Evolutionary conservation across 2,888 invertebrate species (phyloP).

Genomic region (Metacarcinus magister): DNA sequence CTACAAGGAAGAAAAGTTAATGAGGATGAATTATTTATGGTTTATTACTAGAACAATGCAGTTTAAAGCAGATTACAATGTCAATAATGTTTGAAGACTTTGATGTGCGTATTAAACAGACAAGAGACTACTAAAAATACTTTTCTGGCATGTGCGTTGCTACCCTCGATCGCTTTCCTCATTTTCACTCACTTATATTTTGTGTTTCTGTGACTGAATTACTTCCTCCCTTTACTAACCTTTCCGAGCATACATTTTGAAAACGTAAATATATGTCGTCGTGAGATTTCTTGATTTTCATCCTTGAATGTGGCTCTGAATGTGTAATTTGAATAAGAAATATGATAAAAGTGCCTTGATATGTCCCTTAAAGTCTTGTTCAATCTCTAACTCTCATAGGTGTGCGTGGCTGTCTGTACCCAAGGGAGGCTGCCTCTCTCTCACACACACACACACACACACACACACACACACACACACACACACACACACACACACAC

Average conservation of each 20-base stretch:
- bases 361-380: no score
- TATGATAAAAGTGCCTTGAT: no score
- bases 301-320: no score
- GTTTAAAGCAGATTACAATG: not conserved
- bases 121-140: not conserved
- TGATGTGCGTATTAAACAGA: not conserved
- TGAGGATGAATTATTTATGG: not conserved
- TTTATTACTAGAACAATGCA: not conserved
- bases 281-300: no score
- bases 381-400: no score
- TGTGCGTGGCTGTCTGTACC: no score
- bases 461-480: slow-evolving; percentile 26
- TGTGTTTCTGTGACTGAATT: no score
- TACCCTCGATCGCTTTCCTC: not conserved
- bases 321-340: no score
- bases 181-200: not conserved
- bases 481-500: slow-evolving; percentile 26
- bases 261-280: no score
- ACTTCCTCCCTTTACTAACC: no score
- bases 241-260: no score
- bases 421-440: no score
- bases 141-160: not conserved
- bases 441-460: not conserved
- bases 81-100: not conserved
- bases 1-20: not conserved